Evolutionary conservation across 2,113 vertebrate genomes (phyloP), one percentile per base, ranked within the genome.

Genomic region (Anolis carolinensis): DNA sequence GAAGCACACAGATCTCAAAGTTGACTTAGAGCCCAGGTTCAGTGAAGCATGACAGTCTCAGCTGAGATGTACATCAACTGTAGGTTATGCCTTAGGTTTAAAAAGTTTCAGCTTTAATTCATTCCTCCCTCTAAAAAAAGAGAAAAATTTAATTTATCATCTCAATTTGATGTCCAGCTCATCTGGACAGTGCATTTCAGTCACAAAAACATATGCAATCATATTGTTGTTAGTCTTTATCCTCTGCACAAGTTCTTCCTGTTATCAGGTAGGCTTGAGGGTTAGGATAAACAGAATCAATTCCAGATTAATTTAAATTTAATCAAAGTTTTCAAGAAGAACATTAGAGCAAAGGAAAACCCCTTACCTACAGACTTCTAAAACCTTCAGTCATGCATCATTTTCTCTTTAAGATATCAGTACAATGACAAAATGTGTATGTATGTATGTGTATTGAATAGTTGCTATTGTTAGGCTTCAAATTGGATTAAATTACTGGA

Each of bases 401-500:
- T 55, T 11, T 55, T 36, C 48, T 27, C n/a, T 34, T 34, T 59
- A 32, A 72, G 25, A 21, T 75, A 7, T 8, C 4, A 68, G 44
- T 76, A 7, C 72, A 32, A 52, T 1, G 0, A 25, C 1, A 1
- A 1, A 59, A 74, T 21, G 18, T 78, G 85, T 55, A 11, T 55
- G 52, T 55, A 13, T 55, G 55, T 55, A 16, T 55, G 55, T 14
- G 9, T 55, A 55, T 55, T 16, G 30, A 78, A 36, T 85, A 23
- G 82, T 88, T 80, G 32, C 90, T 86, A 36, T 50, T 88, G 20
- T 34, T 16, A 39, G 67, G 6, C 59, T 87, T 59, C 52, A 84
- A 2, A 83, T 50, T 77, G 86, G n/a, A 59, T 10, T 83, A 2
- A 6, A 76, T 5, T 75, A 3, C 79, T 62, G 39, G 62, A 90